Percentiles rank a stretch among this genome's conserved stretches.
phyloP scores from a whole-genome alignment of 1,140 invertebrate genomes.

The Ceratina japonica region DNA sequence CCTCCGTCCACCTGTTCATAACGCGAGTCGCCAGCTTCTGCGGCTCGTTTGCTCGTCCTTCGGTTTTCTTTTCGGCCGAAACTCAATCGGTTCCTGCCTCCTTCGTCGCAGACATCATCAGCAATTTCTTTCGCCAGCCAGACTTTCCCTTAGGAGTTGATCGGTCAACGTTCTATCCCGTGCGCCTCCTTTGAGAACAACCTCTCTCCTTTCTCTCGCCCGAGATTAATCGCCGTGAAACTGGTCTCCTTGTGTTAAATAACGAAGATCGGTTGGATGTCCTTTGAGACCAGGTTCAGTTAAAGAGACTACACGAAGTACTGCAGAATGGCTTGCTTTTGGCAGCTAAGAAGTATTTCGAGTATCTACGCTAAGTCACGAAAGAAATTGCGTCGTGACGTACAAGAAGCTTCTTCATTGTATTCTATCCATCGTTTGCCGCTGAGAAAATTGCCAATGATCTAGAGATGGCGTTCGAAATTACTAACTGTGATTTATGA shows the following conservation, averaged over 20 bases:
- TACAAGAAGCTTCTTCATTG: too few species aligned
- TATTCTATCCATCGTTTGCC: too few species aligned
- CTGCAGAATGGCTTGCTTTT: slow-evolving; percentile 1
- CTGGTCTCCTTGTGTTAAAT: slow-evolving; percentile 38
- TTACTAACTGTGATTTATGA: too few species aligned
- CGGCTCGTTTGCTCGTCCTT: slow-evolving; percentile 41
- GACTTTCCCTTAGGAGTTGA: slow-evolving; percentile 8
- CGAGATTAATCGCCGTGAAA: slow-evolving; percentile 60
- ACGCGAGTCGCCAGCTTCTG: slow-evolving; percentile 68
- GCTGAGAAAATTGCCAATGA: too few species aligned
- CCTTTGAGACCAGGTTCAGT: slow-evolving; percentile 40
- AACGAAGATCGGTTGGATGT: slow-evolving; percentile 53
- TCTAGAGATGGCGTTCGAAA: too few species aligned
- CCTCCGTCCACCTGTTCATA: slow-evolving; percentile 64
- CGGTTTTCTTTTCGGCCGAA: not conserved
- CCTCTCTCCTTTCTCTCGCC: slow-evolving; percentile 43
- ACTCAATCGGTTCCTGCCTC: not conserved
- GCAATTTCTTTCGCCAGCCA: slow-evolving; percentile 24
- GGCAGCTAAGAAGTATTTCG: not conserved
- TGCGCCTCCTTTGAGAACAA: slow-evolving; percentile 48
- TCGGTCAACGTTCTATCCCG: slow-evolving; percentile 17
- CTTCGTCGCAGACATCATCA: not conserved
- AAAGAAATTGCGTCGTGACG: too few species aligned
- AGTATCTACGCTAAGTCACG: not conserved
- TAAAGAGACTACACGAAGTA: slow-evolving; percentile 9